Percentiles rank a stretch among this genome's conserved stretches.
Conservation (phyloP, 2,888 invertebrate species). For the Thereva unica region DNA sequence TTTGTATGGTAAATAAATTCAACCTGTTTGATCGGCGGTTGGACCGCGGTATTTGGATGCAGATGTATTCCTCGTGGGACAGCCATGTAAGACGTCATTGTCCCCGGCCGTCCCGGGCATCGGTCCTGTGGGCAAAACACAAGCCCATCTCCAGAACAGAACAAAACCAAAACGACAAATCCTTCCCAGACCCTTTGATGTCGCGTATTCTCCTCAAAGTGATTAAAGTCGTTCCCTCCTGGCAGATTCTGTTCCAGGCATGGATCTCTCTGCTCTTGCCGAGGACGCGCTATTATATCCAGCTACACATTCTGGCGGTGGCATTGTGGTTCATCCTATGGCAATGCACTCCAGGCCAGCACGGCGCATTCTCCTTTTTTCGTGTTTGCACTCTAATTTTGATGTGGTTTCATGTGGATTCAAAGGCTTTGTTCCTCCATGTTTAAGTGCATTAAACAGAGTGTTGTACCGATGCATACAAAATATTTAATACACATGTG, state of each 20-base stretch:
- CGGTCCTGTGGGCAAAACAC: constrained; percentile 7
- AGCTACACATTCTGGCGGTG: too few species aligned
- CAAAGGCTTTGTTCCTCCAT: too few species aligned
- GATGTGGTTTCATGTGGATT: too few species aligned
- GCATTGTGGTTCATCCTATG: too few species aligned
- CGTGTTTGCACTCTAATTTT: too few species aligned
- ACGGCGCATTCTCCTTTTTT: too few species aligned
- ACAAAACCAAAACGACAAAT: not conserved
- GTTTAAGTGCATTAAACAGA: too few species aligned
- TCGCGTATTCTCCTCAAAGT: constrained; percentile 29
- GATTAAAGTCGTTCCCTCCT: constrained; percentile 28
- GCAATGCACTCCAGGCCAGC: too few species aligned
- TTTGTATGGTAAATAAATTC: constrained; percentile 28
- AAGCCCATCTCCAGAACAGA: too few species aligned
- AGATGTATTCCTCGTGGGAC: constrained; percentile 26
- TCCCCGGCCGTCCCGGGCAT: constrained; percentile 9
- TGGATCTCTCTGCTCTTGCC: constrained; percentile 8
- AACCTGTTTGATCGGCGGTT: constrained; percentile 24
- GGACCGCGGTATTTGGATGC: constrained; percentile 12
- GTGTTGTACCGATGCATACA: too few species aligned
- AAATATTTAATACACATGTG: too few species aligned
- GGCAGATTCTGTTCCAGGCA: constrained; percentile 6
- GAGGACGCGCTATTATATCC: not conserved
- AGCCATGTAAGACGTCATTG: constrained; percentile 8
- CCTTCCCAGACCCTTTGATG: constrained; percentile 28